These are phyloP conservation scores for Drymodes brunneopygia DNA, from an alignment of 2,113 vertebrate species.

Conservation along the genomic window DNA sequence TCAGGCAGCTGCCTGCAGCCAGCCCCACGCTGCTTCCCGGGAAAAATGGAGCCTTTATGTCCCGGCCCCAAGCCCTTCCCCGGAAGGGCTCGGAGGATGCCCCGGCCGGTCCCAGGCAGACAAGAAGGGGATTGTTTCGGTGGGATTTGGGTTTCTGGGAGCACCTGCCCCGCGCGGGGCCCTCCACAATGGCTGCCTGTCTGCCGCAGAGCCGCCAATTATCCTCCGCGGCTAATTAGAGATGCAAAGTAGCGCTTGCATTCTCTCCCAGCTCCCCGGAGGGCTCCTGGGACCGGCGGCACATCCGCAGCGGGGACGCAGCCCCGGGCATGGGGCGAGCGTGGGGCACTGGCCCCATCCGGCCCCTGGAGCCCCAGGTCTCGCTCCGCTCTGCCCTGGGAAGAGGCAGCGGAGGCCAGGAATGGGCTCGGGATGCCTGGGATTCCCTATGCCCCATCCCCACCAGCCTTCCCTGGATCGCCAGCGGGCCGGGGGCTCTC, in stretches of 20 bases:
- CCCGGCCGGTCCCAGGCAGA: constrained; percentile 11
- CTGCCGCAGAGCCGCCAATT: constrained; percentile 54
- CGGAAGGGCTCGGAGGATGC: constrained; percentile 29
- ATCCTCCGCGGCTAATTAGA: constrained; percentile 54
- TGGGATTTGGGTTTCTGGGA: constrained; percentile 36
- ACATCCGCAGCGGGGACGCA: not conserved
- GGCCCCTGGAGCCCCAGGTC: rapidly evolving
- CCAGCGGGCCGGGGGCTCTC: rapidly evolving
- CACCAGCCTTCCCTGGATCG: rapidly evolving
- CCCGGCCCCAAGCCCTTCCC: not conserved
- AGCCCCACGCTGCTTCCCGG: not conserved
- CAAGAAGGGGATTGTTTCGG: constrained; percentile 57
- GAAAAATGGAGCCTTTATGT: constrained; percentile 59
- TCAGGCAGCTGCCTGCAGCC: not conserved
- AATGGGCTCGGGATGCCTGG: not conserved
- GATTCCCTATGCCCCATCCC: not conserved
- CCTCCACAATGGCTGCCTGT: constrained; percentile 62
- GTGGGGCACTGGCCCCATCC: not conserved
- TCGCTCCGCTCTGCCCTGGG: not conserved
- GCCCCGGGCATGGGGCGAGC: not conserved
- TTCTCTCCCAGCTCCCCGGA: constrained; percentile 17
- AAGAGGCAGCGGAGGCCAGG: not conserved
- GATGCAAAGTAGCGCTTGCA: constrained; percentile 42
- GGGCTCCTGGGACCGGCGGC: not conserved
- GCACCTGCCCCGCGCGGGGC: constrained; percentile 41